Percentiles rank a stretch among this genome's conserved stretches.
Conservation (phyloP, 2,113 vertebrate genomes). For the Zapornia atra region DNA sequence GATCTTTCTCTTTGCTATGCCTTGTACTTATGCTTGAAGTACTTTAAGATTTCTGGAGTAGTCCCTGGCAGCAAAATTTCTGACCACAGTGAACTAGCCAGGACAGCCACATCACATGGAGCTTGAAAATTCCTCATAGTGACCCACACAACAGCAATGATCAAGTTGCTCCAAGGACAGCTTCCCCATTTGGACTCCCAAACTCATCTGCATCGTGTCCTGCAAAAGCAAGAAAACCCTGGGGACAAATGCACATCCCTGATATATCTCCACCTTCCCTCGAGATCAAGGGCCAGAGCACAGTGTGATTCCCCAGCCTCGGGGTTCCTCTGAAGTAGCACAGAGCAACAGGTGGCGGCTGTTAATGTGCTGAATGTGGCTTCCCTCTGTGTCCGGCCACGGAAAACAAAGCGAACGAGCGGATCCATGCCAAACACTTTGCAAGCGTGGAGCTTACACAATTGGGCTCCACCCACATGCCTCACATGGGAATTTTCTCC, state of each 20-base stretch:
- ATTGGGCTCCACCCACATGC: conserved; percentile 45
- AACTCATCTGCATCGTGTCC: neutral
- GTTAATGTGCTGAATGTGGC: conserved; percentile 48
- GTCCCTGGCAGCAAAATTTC: neutral
- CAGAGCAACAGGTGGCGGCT: conserved; percentile 47
- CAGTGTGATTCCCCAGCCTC: neutral
- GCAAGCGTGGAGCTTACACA: conserved; percentile 22
- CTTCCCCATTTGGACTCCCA: neutral
- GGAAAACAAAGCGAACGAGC: conserved; percentile 3
- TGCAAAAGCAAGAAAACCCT: neutral
- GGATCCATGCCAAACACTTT: conserved; percentile 49
- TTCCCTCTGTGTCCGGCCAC: conserved; percentile 38
- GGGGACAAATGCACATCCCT: neutral
- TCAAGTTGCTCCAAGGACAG: neutral
- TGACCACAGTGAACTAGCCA: neutral
- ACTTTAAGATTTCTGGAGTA: neutral
- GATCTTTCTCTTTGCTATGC: neutral
- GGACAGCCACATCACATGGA: neutral
- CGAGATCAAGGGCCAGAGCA: conserved; percentile 28
- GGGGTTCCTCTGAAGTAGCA: conserved; percentile 1
- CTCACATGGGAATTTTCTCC: conserved; percentile 51
- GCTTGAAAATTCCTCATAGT: neutral
- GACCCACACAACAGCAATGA: neutral
- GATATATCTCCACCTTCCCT: neutral
- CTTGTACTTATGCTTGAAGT: neutral